Evolutionary conservation across 2,888 invertebrate genomes (phyloP).

Genomic region (Caenorhabditis sp.): DNA sequence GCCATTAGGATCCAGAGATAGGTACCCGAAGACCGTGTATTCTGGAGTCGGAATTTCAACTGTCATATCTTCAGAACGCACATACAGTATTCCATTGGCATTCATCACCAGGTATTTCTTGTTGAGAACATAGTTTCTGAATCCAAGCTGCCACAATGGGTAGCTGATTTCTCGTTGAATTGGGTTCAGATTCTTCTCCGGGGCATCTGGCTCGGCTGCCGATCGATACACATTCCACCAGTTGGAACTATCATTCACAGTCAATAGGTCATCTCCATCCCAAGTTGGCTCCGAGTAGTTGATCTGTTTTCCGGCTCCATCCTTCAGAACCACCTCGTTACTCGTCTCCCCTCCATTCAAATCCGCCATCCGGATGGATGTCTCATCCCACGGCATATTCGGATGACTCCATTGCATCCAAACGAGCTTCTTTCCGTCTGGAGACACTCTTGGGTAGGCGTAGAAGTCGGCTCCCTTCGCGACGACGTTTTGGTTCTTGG

Average conservation of each 20-base stretch:
- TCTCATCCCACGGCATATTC: conserved; percentile 85
- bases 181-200: conserved; percentile 65
- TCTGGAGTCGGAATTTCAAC: conserved; percentile 61
- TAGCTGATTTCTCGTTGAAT: conserved; percentile 71
- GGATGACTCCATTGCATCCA: conserved; percentile 85
- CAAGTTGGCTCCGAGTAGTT: conserved; percentile 84
- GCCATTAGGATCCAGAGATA: conserved; percentile 65
- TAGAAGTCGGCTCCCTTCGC: conserved; percentile 84
- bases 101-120: conserved; percentile 55
- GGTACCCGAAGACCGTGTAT: conserved; percentile 66
- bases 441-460: conserved; percentile 84
- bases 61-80: conserved; percentile 28
- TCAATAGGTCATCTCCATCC: conserved; percentile 83
- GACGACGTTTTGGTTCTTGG: conserved; percentile 61
- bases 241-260: conserved; percentile 83
- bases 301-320: conserved; percentile 65
- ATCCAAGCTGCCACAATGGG: conserved; percentile 75
- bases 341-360: conserved; percentile 74
- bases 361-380: conserved; percentile 83
- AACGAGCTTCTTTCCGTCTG: conserved; percentile 83
- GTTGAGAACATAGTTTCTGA: conserved; percentile 64
- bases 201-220: conserved; percentile 60
- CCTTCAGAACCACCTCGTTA: conserved; percentile 52
- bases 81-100: conserved; percentile 47
- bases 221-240: conserved; percentile 84